A percentile compares a stretch with the other conserved stretches of the same genome.
phyloP scores from a whole-genome alignment of 2,888 invertebrate species.

The Melipona bicolor region DNA sequence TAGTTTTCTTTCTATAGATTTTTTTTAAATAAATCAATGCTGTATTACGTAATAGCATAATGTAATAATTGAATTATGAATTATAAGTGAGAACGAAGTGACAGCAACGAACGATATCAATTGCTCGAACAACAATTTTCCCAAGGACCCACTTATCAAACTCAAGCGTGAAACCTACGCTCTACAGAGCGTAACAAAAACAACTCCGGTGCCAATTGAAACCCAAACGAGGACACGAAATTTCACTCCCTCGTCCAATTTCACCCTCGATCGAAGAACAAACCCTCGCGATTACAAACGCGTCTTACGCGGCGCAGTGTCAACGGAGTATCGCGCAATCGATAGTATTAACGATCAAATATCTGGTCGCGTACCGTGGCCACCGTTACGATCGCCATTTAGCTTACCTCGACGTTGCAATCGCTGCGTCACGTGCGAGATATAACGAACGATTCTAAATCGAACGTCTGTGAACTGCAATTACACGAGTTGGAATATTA shows the following conservation, averaged over 20 bases:
- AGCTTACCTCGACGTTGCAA: constrained; percentile 70
- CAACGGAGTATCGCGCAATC: background rate
- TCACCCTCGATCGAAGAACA: constrained; percentile 12
- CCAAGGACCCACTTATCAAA: background rate
- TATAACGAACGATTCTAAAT: background rate
- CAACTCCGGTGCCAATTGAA: constrained; percentile 9
- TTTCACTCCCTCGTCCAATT: constrained; percentile 1
- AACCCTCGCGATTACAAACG: constrained; percentile 5
- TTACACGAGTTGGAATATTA: background rate
- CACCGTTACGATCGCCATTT: constrained; percentile 70
- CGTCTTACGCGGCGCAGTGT: constrained; percentile 10
- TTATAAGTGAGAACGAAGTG: background rate
- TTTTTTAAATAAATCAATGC: background rate
- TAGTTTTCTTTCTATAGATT: background rate
- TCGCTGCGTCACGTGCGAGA: constrained; percentile 41
- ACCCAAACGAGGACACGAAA: constrained; percentile 2
- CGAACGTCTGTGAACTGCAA: background rate
- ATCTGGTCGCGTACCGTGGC: constrained; percentile 27
- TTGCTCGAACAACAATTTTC: background rate
- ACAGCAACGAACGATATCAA: background rate
- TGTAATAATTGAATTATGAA: background rate
- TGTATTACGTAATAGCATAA: too few species aligned
- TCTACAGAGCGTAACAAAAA: background rate
- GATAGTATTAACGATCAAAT: constrained; percentile 23
- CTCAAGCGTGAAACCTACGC: background rate